A percentile compares a stretch with the other conserved stretches of the same genome.
Evolutionary conservation across 2,888 invertebrate species (phyloP).

Genomic region (Drosophila sordidula): DNA sequence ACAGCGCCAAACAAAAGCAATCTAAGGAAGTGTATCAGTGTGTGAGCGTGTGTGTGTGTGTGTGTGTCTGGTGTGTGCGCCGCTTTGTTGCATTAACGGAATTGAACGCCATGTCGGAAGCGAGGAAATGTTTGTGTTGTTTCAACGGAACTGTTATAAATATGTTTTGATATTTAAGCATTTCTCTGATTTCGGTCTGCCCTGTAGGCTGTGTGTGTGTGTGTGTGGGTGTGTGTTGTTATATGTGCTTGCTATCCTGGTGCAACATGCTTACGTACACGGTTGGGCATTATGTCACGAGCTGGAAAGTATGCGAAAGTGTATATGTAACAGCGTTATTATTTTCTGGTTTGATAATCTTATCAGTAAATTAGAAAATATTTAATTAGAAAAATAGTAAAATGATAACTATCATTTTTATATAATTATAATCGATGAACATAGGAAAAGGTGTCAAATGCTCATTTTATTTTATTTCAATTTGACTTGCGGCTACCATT

Average conservation of each 20-base stretch:
- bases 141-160: slow-evolving; percentile 64
- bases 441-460: too few relatives aligned
- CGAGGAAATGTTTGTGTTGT: slow-evolving; percentile 74
- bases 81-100: slow-evolving; percentile 77
- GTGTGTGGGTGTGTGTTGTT: background rate
- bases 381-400: too few relatives aligned
- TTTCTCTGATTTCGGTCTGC: slow-evolving; percentile 32
- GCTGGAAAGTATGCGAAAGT: background rate
- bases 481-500: too few relatives aligned
- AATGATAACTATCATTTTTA: too few relatives aligned
- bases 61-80: slow-evolving; percentile 16
- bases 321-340: too few relatives aligned
- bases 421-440: too few relatives aligned
- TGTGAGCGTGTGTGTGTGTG: slow-evolving; percentile 5
- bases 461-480: too few relatives aligned
- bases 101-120: slow-evolving; percentile 79
- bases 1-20: slow-evolving; percentile 40
- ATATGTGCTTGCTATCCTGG: background rate
- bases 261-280: slow-evolving; percentile 14
- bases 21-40: slow-evolving; percentile 20
- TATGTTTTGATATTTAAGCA: slow-evolving; percentile 58
- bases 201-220: background rate
- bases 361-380: too few relatives aligned
- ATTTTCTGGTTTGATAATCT: too few relatives aligned
- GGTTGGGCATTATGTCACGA: slow-evolving; percentile 8